phyloP scores from a whole-genome alignment of 2,113 vertebrate species.

The Plecturocebus donacophilus region DNA sequence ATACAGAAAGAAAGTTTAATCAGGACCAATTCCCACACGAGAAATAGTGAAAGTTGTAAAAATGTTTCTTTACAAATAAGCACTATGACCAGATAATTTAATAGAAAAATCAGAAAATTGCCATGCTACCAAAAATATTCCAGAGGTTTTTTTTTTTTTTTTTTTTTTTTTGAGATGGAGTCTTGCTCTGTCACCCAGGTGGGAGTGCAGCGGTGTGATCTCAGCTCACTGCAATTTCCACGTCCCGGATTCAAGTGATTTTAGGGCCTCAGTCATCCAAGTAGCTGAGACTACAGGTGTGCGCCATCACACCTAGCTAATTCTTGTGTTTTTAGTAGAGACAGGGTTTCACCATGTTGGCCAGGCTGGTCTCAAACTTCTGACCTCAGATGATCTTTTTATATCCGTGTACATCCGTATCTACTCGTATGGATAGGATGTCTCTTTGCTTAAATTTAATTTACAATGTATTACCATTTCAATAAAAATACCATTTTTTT shows the following conservation, averaged over 20 bases:
- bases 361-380: too few species aligned
- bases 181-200: too few species aligned
- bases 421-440: background rate
- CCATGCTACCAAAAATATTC: background rate
- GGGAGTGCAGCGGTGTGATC: too few species aligned
- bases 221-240: too few species aligned
- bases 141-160: background rate
- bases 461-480: background rate
- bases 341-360: too few species aligned
- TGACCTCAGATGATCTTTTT: too few species aligned
- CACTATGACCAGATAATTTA: background rate
- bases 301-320: too few species aligned
- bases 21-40: background rate
- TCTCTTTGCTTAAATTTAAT: background rate
- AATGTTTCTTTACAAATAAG: background rate
- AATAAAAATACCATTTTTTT: background rate
- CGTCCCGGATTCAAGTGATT: too few species aligned
- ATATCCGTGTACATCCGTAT: background rate
- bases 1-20: background rate
- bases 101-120: background rate
- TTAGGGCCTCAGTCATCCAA: too few species aligned
- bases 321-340: too few species aligned
- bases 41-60: background rate
- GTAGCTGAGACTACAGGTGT: too few species aligned
- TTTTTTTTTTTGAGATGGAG: too few species aligned